Evolutionary conservation across 1,140 invertebrate genomes (phyloP), one percentile per base, ranked within the genome.

Genomic region (Hyphantria cunea): DNA sequence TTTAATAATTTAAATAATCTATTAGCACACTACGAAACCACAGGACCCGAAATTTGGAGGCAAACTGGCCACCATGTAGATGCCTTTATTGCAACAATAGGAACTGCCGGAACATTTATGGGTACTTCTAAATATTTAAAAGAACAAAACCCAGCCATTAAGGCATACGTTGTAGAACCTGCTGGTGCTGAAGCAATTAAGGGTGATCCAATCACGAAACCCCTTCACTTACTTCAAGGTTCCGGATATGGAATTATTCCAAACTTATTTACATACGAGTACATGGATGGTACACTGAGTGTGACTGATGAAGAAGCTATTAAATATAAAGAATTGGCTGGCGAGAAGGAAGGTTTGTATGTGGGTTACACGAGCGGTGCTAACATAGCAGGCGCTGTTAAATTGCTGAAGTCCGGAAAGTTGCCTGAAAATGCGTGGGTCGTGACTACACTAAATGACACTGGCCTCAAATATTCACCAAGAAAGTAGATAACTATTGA

Each of bases 331-430:
- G 74, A 81, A 10, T 64, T 88, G 11, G 72, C 88, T 13, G 87
- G 87, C 0, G 75, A 84, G 51, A 87, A 85, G 53, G 87, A 90
- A 66, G 87, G 87, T 34, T 50, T 90, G 15, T 90, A 77, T 44
- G 87, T 90, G n/a, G 87, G 87, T 0, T 90, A 87, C 53, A 90
- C 85, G 0, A 86, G 85, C 48, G 87, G 74, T 0, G 87, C 87
- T 5, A 90, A 90, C 53, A 78, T 88, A 7, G 84, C 84, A 6
- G 87, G 84, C 0, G 84, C 87, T 0, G 82, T 86, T 2, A 83
- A 87, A 25, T 71, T 90, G 8, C 63, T 90, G 42, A 42, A 84
- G 15, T 84, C 87, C 0, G 85, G 85, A 0, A 50, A 56, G 33
- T 44, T 90, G 13, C 76, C 84, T 0, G 42, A 77, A 51, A 79